Percentiles rank a stretch among this genome's conserved stretches.
These are phyloP conservation scores for Meiosimyza decipiens DNA, from an alignment of 2,888 invertebrate genomes.

Conservation along the genomic window DNA sequence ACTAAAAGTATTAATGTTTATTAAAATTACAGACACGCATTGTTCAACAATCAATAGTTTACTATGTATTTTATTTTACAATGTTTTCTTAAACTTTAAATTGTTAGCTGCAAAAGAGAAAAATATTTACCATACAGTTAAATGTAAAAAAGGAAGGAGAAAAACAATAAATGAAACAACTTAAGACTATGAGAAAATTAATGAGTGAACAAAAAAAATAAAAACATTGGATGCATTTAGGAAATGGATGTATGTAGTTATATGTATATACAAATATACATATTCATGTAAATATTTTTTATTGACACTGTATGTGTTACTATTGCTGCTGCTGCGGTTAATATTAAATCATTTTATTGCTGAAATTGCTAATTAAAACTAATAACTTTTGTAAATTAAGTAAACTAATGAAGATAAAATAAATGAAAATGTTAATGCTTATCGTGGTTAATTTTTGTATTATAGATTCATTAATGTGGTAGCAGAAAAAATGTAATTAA, in stretches of 20 bases:
- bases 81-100: constrained; percentile 27
- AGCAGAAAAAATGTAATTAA: not conserved
- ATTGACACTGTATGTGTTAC: not conserved
- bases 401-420: not conserved
- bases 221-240: not conserved
- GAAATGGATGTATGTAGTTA: too few relatives aligned
- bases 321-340: not conserved
- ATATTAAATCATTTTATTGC: not conserved
- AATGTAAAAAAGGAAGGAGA: not conserved
- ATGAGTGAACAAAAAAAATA: constrained; percentile 1
- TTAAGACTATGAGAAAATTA: constrained; percentile 26
- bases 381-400: constrained; percentile 2
- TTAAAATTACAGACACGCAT: constrained; percentile 56
- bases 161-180: constrained; percentile 29
- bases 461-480: not conserved
- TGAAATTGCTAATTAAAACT: constrained; percentile 9
- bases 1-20: constrained; percentile 31
- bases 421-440: constrained; percentile 2
- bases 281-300: constrained; percentile 10
- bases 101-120: constrained; percentile 21
- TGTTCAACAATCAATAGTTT: constrained; percentile 56
- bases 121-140: constrained; percentile 4
- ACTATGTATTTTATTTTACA: constrained; percentile 34
- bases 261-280: constrained; percentile 18
- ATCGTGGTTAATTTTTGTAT: not conserved